These are phyloP conservation scores for Syrista parreyssii DNA, from an alignment of 2,888 invertebrate genomes.

Conservation along the genomic window DNA sequence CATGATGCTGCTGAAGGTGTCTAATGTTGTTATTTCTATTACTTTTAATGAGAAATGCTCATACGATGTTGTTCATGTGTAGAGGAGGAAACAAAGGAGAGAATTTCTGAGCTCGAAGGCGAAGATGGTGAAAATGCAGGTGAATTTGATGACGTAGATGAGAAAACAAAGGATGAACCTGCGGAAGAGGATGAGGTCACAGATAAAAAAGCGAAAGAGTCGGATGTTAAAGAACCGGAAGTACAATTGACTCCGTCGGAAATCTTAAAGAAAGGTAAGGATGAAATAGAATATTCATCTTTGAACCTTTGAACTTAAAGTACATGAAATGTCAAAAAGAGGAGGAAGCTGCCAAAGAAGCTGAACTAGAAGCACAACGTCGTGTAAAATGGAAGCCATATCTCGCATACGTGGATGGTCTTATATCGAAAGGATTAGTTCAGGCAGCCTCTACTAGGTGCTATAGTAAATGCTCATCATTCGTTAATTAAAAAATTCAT, in stretches of 20 bases:
- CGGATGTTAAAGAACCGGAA: conserved; percentile 40
- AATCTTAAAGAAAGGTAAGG: conserved; percentile 28
- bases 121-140: conserved; percentile 18
- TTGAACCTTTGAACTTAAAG: conserved; percentile 54
- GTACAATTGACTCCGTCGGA: conserved; percentile 35
- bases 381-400: conserved; percentile 72
- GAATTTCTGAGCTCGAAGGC: conserved; percentile 61
- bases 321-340: conserved; percentile 44
- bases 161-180: conserved; percentile 21
- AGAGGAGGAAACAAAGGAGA: conserved; percentile 56
- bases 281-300: conserved; percentile 61
- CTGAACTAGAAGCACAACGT: conserved; percentile 53
- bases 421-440: conserved; percentile 71
- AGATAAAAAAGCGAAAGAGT: conserved; percentile 35
- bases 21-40: background rate
- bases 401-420: conserved; percentile 73
- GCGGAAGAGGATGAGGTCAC: conserved; percentile 20
- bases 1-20: conserved; percentile 35
- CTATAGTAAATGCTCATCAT: background rate
- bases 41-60: background rate
- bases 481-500: background rate
- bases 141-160: conserved; percentile 25
- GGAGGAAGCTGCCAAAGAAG: conserved; percentile 68
- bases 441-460: conserved; percentile 68
- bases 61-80: background rate